Evolutionary conservation across 2,888 invertebrate genomes (phyloP).

Genomic region (Heliothis peltigera): DNA sequence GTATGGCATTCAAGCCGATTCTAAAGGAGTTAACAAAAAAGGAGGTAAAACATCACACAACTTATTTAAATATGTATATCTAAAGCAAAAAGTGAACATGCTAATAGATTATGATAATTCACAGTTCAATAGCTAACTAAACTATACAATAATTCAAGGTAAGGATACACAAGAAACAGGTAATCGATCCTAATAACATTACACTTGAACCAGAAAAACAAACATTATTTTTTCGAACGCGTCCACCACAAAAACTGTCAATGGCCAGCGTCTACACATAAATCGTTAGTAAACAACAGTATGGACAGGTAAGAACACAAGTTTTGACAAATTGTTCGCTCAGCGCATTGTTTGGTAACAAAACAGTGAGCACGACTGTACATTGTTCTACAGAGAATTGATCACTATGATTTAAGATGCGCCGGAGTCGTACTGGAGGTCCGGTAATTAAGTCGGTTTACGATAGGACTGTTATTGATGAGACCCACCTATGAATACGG

Average conservation of each 20-base stretch:
- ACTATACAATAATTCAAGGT: slow-evolving; percentile 34
- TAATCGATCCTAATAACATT: slow-evolving; percentile 44
- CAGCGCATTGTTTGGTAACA: slow-evolving; percentile 65
- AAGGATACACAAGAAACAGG: slow-evolving; percentile 22
- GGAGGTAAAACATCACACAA: background rate
- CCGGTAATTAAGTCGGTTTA: slow-evolving; percentile 53
- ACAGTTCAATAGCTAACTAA: slow-evolving; percentile 18
- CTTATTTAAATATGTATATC: background rate
- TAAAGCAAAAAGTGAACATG: slow-evolving; percentile 16
- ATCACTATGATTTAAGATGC: slow-evolving; percentile 58
- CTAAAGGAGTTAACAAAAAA: background rate
- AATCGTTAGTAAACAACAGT: slow-evolving; percentile 60
- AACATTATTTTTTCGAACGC: slow-evolving; percentile 41
- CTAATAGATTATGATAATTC: slow-evolving; percentile 31
- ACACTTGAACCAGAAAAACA: slow-evolving; percentile 21
- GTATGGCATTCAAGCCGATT: no score
- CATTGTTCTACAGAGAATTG: slow-evolving; percentile 58
- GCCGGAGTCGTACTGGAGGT: slow-evolving; percentile 43
- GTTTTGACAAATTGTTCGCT: slow-evolving; percentile 72
- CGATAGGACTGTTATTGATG: slow-evolving; percentile 47
- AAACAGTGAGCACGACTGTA: slow-evolving; percentile 61
- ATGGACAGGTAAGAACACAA: slow-evolving; percentile 64
- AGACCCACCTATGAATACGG: slow-evolving; percentile 36
- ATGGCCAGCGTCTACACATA: slow-evolving; percentile 39
- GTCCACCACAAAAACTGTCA: slow-evolving; percentile 32